Conservation (phyloP, 1,140 invertebrate species). For the Drosophila sechellia region DNA sequence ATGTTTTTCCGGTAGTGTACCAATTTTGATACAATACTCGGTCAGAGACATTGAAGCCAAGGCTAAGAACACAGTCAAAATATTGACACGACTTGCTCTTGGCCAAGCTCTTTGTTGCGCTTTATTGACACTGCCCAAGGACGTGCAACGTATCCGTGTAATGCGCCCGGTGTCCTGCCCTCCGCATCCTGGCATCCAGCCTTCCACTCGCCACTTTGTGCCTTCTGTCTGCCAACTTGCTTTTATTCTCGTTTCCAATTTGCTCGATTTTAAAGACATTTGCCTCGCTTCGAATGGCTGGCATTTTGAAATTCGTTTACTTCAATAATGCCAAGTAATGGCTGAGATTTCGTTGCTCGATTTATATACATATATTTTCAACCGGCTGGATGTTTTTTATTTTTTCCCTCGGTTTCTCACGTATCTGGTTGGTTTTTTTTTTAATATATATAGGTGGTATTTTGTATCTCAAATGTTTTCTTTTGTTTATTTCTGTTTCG, state of each 20-base stretch:
- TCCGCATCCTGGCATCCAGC: background rate
- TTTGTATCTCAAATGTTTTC: constrained; percentile 25
- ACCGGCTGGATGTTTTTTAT: background rate
- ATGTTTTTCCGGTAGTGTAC: constrained; percentile 4
- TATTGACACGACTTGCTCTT: constrained; percentile 66
- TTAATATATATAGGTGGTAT: constrained; percentile 34
- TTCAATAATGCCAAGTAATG: constrained; percentile 73
- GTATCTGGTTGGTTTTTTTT: constrained; percentile 22
- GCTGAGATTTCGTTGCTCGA: constrained; percentile 65
- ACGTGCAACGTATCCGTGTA: constrained; percentile 5
- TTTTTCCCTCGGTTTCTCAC: constrained; percentile 11
- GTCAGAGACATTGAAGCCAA: background rate
- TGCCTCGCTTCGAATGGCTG: constrained; percentile 33
- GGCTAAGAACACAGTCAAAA: constrained; percentile 55
- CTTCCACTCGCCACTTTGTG: constrained; percentile 8
- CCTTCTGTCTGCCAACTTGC: constrained; percentile 10
- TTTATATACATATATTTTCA: constrained; percentile 45
- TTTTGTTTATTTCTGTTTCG: constrained; percentile 18
- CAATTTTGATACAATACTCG: constrained; percentile 2
- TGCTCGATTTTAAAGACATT: constrained; percentile 67
- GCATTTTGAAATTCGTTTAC: constrained; percentile 69
- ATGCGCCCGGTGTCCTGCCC: background rate
- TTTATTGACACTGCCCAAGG: constrained; percentile 55
- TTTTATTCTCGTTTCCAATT: constrained; percentile 54
- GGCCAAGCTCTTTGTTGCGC: constrained; percentile 64